phyloP scores from a whole-genome alignment of 2,888 invertebrate genomes.

The Melieria picta region DNA sequence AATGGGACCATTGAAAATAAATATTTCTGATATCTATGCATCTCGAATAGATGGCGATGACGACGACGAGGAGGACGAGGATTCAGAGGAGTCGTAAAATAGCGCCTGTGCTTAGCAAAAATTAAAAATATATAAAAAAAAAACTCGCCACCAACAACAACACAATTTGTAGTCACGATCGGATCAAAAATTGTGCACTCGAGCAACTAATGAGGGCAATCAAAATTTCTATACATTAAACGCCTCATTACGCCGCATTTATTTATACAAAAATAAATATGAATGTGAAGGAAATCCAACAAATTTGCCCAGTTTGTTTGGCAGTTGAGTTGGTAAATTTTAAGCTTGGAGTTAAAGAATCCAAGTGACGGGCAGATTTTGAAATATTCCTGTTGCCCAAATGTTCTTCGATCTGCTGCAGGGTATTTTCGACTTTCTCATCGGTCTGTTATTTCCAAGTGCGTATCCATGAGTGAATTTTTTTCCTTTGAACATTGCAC shows the following conservation, averaged over 20 bases:
- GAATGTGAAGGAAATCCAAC: too few species aligned
- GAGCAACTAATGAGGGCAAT: constrained; percentile 1
- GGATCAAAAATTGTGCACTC: background rate
- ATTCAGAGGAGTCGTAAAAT: constrained; percentile 32
- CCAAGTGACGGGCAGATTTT: background rate
- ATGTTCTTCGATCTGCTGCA: constrained; percentile 56
- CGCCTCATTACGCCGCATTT: constrained; percentile 25
- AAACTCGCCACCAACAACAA: too few species aligned
- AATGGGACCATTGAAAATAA: constrained; percentile 20
- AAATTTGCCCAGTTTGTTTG: background rate
- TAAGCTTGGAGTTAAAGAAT: background rate
- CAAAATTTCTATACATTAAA: constrained; percentile 25
- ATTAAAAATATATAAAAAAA: too few species aligned
- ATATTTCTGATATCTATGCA: background rate
- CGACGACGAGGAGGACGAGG: constrained; percentile 29
- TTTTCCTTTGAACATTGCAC: background rate
- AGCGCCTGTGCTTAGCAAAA: background rate
- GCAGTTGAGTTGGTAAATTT: background rate
- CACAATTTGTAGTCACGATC: too few species aligned
- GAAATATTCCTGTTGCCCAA: background rate
- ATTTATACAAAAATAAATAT: background rate
- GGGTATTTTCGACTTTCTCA: constrained; percentile 52
- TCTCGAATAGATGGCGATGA: constrained; percentile 8
- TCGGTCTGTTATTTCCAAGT: constrained; percentile 55
- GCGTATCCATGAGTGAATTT: background rate